phyloP scores from a whole-genome alignment of 1,140 invertebrate genomes.

The Drosophila navojoa region DNA sequence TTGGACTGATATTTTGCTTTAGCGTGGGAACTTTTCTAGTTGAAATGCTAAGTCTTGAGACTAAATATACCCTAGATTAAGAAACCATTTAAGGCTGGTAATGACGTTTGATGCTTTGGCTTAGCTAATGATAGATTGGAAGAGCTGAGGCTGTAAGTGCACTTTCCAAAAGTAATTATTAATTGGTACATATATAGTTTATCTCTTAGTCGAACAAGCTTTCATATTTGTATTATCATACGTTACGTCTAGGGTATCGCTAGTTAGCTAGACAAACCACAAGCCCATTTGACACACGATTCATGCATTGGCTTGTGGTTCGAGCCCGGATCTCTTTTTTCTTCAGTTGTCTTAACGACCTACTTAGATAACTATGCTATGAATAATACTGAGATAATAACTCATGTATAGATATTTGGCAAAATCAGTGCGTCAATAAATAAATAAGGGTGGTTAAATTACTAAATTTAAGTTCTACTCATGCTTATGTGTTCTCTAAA shows the following conservation, averaged over 20 bases:
- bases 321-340: not conserved
- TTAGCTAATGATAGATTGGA: not conserved
- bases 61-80: conserved; percentile 21
- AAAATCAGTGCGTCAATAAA: too few relatives aligned
- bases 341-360: not conserved
- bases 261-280: too few relatives aligned
- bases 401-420: too few relatives aligned
- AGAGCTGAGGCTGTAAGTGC: not conserved
- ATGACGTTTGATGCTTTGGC: conserved; percentile 4
- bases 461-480: too few relatives aligned
- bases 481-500: too few relatives aligned
- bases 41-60: not conserved
- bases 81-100: not conserved
- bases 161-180: not conserved
- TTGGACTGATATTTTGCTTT: conserved; percentile 24
- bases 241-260: too few relatives aligned
- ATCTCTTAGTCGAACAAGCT: not conserved
- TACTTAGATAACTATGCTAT: not conserved
- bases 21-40: conserved; percentile 45
- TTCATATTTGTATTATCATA: too few relatives aligned
- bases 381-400: too few relatives aligned
- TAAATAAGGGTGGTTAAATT: too few relatives aligned
- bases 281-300: too few relatives aligned
- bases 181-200: not conserved
- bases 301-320: not conserved